Percentiles rank a stretch among this genome's conserved stretches.
Conservation (phyloP, 2,113 vertebrate species). For the Petaurus breviceps region DNA sequence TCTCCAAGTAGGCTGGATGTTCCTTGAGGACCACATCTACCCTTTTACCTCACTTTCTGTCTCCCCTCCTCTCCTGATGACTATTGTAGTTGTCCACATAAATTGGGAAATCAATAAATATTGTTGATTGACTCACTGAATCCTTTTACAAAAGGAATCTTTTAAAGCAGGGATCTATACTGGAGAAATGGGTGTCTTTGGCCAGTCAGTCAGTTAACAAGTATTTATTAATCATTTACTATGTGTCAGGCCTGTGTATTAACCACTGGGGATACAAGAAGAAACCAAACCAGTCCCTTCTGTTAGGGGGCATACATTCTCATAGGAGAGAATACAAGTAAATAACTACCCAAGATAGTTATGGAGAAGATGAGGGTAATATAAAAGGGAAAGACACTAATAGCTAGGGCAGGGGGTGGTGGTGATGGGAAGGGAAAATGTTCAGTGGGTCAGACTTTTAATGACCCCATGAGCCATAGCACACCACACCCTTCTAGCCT, state of each 20-base stretch:
- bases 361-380: not conserved
- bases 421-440: not conserved
- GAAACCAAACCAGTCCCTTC: not conserved
- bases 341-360: not conserved
- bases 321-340: not conserved
- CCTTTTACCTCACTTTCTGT: not conserved
- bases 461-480: too few species aligned
- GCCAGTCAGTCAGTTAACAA: not conserved
- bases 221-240: not conserved
- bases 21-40: not conserved
- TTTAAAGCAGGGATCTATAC: not conserved
- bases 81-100: not conserved
- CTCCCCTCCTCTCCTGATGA: not conserved
- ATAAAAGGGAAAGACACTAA: not conserved
- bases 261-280: not conserved
- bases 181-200: not conserved
- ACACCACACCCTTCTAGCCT: too few species aligned
- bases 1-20: not conserved
- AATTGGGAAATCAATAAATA: not conserved
- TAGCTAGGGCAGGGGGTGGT: fast-evolving
- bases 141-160: not conserved
- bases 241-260: not conserved
- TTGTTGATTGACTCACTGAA: not conserved
- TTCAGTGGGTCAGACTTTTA: too few species aligned
- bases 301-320: not conserved